phyloP scores from a whole-genome alignment of 2,888 invertebrate genomes.

The Capitulum mitella region DNA sequence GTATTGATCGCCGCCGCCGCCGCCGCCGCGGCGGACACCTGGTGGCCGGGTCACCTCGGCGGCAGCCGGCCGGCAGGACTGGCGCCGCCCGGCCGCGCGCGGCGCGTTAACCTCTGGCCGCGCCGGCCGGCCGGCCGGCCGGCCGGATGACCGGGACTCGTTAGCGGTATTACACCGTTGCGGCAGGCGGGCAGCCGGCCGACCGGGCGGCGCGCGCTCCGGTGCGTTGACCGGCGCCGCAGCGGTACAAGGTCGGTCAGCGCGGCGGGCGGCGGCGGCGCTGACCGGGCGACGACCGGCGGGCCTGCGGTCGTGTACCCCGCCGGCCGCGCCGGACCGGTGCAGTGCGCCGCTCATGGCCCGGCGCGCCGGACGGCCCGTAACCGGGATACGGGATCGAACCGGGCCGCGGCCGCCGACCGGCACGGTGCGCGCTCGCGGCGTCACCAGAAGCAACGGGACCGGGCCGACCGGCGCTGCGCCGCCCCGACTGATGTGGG shows the following conservation, averaged over 20 bases:
- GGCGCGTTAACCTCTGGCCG: neutral
- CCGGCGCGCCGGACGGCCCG: neutral
- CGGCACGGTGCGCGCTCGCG: too few species aligned
- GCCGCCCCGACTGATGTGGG: too few species aligned
- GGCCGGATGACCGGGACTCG: neutral
- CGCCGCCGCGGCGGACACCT: too few species aligned
- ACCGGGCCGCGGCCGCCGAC: neutral
- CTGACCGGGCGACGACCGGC: neutral
- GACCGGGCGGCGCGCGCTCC: neutral
- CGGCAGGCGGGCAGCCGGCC: neutral
- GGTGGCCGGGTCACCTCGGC: too few species aligned
- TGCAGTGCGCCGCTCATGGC: neutral
- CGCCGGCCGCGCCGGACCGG: neutral
- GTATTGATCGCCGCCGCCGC: too few species aligned
- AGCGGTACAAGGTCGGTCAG: conserved; percentile 15
- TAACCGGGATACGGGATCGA: too few species aligned
- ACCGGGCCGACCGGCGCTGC: too few species aligned
- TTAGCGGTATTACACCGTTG: conserved; percentile 23
- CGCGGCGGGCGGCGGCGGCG: neutral
- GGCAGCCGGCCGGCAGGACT: neutral
- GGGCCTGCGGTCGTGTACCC: neutral
- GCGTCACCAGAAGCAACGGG: too few species aligned
- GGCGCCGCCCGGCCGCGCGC: neutral
- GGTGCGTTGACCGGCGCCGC: conserved; percentile 20
- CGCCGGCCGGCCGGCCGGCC: neutral